Percentiles rank a stretch among this genome's conserved stretches.
Evolutionary conservation across 2,113 vertebrate species (phyloP).

Genomic region (Chloropsis cyanopogon): DNA sequence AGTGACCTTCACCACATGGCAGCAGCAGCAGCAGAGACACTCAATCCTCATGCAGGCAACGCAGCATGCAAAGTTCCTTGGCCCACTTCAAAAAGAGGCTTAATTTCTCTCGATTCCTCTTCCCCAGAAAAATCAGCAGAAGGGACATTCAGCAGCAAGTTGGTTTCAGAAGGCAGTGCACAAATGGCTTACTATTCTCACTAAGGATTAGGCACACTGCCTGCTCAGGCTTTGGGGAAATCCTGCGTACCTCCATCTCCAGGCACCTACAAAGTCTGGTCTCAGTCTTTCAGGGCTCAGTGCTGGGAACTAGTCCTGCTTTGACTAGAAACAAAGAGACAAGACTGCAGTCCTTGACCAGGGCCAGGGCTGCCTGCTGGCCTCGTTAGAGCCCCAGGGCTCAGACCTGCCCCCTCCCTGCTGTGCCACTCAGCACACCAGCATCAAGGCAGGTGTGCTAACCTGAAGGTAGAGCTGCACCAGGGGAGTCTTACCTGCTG

Average conservation of each 20-base stretch:
- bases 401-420: not conserved
- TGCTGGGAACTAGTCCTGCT: not conserved
- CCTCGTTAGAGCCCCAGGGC: fast-evolving
- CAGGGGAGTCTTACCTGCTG: not conserved
- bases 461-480: not conserved
- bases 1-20: not conserved
- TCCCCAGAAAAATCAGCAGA: not conserved
- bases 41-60: not conserved
- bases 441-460: not conserved
- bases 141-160: not conserved
- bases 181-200: not conserved
- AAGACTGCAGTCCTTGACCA: not conserved
- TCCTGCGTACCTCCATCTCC: not conserved
- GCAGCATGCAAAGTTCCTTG: not conserved
- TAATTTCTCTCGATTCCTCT: not conserved
- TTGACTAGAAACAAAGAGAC: not conserved
- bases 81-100: not conserved
- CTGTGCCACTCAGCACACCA: not conserved
- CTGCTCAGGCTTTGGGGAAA: not conserved
- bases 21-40: not conserved
- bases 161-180: not conserved
- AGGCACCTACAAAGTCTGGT: not conserved
- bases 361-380: not conserved
- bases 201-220: not conserved
- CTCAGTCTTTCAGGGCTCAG: not conserved